Evolutionary conservation across 2,888 invertebrate genomes (phyloP), one percentile per base, ranked within the genome.

Genomic region (Dastarcus helophoroides): DNA sequence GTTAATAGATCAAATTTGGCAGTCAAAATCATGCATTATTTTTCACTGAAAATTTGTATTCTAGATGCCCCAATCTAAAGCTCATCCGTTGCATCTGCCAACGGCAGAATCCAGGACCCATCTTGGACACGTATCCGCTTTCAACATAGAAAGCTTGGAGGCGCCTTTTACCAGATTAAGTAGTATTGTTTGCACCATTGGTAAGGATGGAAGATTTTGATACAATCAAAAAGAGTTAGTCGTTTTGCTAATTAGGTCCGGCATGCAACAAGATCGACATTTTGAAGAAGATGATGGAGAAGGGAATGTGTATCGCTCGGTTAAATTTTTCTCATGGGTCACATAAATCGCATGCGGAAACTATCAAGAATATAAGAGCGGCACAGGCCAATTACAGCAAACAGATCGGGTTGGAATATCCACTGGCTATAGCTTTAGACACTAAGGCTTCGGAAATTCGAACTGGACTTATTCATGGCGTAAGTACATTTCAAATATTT

Each of bases 391-490:
- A 77, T 55, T 79, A 86, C 54, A 79, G 81, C 42, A 71, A 75
- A 21, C 79, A 78, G 50, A 60, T 76, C 3, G 82, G 81, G 22
- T 71, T 77, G 47, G 71, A 71, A 4, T 77, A 76, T 57, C 83
- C 93, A 1, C 70, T 95, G 25, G 97, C 93, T 22, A 88, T 98
- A 55, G 97, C 97, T 16, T 67, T 98, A 39, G 97, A 98, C 53
- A 98, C 97, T 5, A 97, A 95, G 62, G 97, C 95, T 3, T 95
- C 97, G 2, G 97, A 97, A 65, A 97, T 97, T 55, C 78, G 97
- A 53, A 97, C 95, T 36, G 97, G 97, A 8, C 72, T 95, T 14
- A 68, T 95, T 41, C 83, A 83, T 59, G 94, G 90, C 41, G 94
- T 94, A 69, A 72, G 82, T 67, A 14, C n/a, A n/a, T n/a, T n/a